Conservation (phyloP, 2,888 invertebrate species). For the Pachymerium ferrugineum region DNA sequence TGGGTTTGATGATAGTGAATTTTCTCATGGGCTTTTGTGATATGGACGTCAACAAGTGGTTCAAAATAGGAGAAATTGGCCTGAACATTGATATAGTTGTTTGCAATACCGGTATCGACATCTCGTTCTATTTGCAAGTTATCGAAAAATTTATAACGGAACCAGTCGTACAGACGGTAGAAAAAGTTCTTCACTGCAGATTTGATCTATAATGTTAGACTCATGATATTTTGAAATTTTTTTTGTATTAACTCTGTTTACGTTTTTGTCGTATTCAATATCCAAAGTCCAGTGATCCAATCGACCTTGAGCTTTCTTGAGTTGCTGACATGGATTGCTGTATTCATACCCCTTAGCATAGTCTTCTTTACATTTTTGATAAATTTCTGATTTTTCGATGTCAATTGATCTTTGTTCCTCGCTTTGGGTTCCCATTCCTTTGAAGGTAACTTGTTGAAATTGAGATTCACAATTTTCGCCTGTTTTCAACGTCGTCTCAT, state of each 20-base stretch:
- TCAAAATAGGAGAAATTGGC: background rate
- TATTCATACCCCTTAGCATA: constrained; percentile 29
- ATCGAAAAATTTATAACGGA: background rate
- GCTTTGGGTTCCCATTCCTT: constrained; percentile 29
- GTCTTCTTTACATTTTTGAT: constrained; percentile 30
- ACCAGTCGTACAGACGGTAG: background rate
- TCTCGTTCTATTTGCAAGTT: background rate
- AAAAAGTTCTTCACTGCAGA: background rate
- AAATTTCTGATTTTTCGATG: background rate
- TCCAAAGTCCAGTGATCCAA: constrained; percentile 34
- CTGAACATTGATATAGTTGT: background rate
- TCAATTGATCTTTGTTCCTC: constrained; percentile 31
- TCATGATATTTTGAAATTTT: background rate
- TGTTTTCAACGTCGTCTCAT: background rate
- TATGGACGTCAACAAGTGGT: background rate
- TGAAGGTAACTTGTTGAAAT: background rate
- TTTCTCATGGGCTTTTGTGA: background rate
- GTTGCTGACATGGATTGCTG: constrained; percentile 30
- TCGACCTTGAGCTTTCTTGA: constrained; percentile 27
- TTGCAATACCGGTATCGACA: background rate
- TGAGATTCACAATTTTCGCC: background rate
- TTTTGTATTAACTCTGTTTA: background rate
- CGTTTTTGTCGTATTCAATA: constrained; percentile 32
- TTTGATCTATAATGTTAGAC: background rate
- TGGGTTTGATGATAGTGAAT: background rate